Conservation (phyloP, 2,113 vertebrate species). For the Nycticryphes semicollaris region DNA sequence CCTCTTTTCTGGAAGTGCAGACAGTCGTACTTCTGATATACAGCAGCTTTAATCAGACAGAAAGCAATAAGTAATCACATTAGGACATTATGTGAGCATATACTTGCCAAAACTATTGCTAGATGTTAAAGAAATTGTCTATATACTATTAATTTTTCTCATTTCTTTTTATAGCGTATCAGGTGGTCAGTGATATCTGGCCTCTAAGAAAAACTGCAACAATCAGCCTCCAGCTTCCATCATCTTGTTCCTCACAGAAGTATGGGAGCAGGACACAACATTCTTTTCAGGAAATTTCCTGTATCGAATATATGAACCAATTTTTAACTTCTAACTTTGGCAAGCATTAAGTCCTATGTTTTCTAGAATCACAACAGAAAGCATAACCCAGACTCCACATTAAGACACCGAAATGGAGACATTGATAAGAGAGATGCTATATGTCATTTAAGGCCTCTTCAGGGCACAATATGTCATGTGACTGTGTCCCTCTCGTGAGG, state of each 20-base stretch:
- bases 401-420: background rate
- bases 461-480: background rate
- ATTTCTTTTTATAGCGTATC: background rate
- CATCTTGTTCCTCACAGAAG: background rate
- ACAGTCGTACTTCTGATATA: background rate
- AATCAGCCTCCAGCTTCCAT: background rate
- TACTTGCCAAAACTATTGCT: background rate
- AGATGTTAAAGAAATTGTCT: background rate
- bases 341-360: background rate
- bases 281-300: background rate
- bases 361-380: background rate
- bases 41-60: background rate
- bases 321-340: background rate
- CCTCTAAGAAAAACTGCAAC: background rate
- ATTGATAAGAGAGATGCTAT: background rate
- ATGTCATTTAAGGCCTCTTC: background rate
- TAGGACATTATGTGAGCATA: background rate
- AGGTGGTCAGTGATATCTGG: background rate
- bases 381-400: background rate
- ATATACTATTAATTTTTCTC: background rate
- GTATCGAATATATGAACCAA: background rate
- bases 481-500: background rate
- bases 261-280: background rate
- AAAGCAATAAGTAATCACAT: background rate
- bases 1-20: background rate